These are phyloP conservation scores for Eupeodes latifasciatus DNA, from an alignment of 2,888 invertebrate genomes.

Conservation along the genomic window DNA sequence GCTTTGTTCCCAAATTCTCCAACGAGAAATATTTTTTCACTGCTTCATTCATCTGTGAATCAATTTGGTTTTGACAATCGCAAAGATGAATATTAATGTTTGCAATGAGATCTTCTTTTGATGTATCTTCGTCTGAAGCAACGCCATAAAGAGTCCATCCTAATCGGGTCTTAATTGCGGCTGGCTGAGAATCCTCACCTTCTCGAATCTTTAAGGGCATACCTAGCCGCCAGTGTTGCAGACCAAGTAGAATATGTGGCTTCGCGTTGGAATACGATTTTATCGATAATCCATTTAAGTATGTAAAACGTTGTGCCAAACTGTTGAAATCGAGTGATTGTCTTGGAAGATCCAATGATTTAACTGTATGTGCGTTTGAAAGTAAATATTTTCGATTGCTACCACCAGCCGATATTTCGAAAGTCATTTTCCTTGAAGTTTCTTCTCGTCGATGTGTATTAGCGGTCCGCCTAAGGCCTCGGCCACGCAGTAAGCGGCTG, in stretches of 20 bases:
- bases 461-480: slow-evolving; percentile 20
- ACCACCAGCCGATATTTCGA: slow-evolving; percentile 17
- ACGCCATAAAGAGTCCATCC: slow-evolving; percentile 28
- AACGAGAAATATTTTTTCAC: slow-evolving; percentile 30
- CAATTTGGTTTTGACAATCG: slow-evolving; percentile 1
- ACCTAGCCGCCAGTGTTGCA: slow-evolving; percentile 13
- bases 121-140: neutral
- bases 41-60: neutral
- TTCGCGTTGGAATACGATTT: slow-evolving; percentile 20
- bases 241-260: slow-evolving; percentile 20
- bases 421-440: slow-evolving; percentile 13
- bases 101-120: neutral
- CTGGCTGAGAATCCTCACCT: neutral
- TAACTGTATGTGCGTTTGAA: slow-evolving; percentile 14
- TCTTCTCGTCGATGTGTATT: slow-evolving; percentile 6
- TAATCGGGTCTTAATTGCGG: slow-evolving; percentile 19
- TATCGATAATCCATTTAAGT: slow-evolving; percentile 7
- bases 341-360: slow-evolving; percentile 20
- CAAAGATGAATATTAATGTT: slow-evolving; percentile 20
- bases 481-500: no score
- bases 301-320: neutral
- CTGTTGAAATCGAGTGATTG: slow-evolving; percentile 6
- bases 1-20: slow-evolving; percentile 8
- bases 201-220: slow-evolving; percentile 24
- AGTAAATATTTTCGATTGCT: slow-evolving; percentile 1